Base-by-base conservation (phyloP, 2,113 vertebrate genomes). In the Malurus alboscapulatus region DNA sequence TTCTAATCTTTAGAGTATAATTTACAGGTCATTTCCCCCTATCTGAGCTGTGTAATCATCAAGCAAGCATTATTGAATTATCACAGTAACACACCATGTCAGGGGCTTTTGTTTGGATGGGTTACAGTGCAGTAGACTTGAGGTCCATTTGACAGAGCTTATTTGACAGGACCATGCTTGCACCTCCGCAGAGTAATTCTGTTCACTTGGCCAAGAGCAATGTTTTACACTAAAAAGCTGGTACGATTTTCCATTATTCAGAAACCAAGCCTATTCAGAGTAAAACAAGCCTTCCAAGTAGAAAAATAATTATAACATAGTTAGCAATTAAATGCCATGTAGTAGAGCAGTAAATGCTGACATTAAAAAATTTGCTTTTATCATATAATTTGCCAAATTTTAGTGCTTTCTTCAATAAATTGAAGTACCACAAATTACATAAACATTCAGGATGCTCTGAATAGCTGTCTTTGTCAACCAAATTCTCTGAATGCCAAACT, bases 21-120 rank as follows among this genome's bases (percentile, higher is more conserved):
- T 95, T 89, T 75, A 92, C 87, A 91, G 84, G 91, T 88, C 66
- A 84, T 93, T 91, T 84, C 74, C 38, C 84, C 21, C 81, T 75
- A 45, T 58, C 62, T 89, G 87, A 84, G 77, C 81, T 79, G 74
- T 79, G 80, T 82, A 84, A 94, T 82, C 88, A 90, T 67, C 61
- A 66, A 66, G 67, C 42, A 74, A 87, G 54, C 25, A 44, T 82
- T 94, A 87, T 4, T 82, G 87, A 92, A 91, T 95, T 89, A 93
- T 42, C 91, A 87, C 66, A 90, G 85, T 15, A 88, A 75, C 62
- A 58, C 10, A 40, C 44, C 9, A 3, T 3, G 77, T 78, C 76
- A 81, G 65, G 74, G 61, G 48, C 21, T 63, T 67, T 34, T 8
- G 2, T 76, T 92, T 25, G 59, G 81, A 66, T 27, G 45, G 61